These are phyloP conservation scores for Neomonachus schauinslandi DNA, from an alignment of 2,113 vertebrate genomes.

Conservation along the genomic window DNA sequence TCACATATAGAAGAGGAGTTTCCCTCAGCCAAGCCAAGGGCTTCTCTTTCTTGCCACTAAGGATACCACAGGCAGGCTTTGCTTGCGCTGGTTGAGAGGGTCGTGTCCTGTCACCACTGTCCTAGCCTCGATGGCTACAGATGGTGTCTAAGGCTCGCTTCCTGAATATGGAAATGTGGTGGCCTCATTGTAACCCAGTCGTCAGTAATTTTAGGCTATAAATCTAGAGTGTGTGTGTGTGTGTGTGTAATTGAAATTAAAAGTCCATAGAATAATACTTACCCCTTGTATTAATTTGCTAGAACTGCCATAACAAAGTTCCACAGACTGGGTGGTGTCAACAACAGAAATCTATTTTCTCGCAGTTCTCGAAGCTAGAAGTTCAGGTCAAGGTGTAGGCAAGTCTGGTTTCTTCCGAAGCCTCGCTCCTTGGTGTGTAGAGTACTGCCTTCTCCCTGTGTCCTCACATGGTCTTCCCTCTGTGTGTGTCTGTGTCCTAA, in stretches of 20 bases:
- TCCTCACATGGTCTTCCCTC: neutral
- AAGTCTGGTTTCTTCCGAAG: neutral
- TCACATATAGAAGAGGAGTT: neutral
- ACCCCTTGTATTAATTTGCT: neutral
- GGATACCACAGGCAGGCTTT: neutral
- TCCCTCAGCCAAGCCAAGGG: neutral
- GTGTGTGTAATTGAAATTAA: neutral
- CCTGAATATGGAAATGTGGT: neutral
- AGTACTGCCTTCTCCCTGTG: neutral
- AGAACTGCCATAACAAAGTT: neutral
- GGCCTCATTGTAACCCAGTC: neutral
- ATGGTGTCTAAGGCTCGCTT: accelerated
- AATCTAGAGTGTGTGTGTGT: neutral
- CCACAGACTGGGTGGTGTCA: neutral
- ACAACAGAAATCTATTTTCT: neutral
- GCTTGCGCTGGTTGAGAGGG: neutral
- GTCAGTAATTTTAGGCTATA: neutral
- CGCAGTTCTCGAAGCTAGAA: neutral
- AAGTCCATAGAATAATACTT: neutral
- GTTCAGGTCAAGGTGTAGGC: neutral
- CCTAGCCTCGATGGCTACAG: neutral
- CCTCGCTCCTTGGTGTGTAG: neutral
- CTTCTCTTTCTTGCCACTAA: neutral
- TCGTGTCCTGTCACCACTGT: neutral
- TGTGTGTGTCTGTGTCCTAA: neutral